Base-by-base conservation (phyloP, 2,888 invertebrate species). In the Drosophila lutescens region DNA sequence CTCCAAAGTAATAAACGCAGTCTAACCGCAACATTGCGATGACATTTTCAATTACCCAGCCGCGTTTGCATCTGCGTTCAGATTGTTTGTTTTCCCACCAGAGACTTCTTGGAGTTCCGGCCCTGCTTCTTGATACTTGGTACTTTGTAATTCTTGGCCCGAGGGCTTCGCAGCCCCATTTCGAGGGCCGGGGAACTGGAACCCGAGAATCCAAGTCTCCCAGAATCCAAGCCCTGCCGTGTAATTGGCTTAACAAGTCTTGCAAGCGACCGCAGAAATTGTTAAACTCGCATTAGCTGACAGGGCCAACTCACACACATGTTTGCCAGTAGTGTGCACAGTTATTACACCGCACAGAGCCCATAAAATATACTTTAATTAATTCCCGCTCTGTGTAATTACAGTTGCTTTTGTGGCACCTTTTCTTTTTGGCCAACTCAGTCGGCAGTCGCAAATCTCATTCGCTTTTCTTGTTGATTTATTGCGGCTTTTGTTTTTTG, bases 231-330 rank as follows among this genome's bases (percentile, higher is more conserved):
- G 49, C 65, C 43, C 47, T 34, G 51, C 53, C 74, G 69, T 83
- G 76, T 88, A 83, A 83, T 88, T 83, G 83, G 83, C 83, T 83
- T 88, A 86, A 78, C 80, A 76, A 86, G 88, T 70, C 77, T 82
- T 69, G 73, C 65, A 61, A 38, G 81, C 77, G 53, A 77, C 87
- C 82, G 75, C 85, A 81, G 74, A 54, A 84, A 84, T 79, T 77
- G 77, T 78, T 75, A 85, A 87, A 87, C 72, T 83, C 77, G 56
- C 88, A 85, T 87, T 83, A 84, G 79, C 70, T 43, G 68, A 43
- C 55, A 53, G 41, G 50, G 46, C 51, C 10, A 30, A 43, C 32
- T 57, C 12, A 47, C 38, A 23, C 30, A 30, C 30, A 8, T 26
- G 26, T 26, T 26, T 63, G 77, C 63, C 62, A 41, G 60, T 57